phyloP scores from a whole-genome alignment of 2,113 vertebrate species.

The Cheilinus undulatus region DNA sequence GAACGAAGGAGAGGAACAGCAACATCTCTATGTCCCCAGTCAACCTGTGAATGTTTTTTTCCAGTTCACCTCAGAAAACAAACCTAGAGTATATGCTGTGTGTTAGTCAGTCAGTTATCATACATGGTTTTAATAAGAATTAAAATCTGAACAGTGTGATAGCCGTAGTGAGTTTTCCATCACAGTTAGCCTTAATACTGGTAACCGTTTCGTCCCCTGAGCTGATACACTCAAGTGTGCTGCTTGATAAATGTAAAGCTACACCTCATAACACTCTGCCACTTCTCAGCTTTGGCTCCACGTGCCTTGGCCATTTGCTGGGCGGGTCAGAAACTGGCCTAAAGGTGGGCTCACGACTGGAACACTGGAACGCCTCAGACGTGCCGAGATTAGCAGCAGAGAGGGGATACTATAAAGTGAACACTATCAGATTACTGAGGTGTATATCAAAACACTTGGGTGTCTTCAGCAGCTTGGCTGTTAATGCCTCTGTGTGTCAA shows the following conservation, averaged over 20 bases:
- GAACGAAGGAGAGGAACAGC: too few species aligned
- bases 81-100: too few species aligned
- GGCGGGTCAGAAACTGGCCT: background rate
- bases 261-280: background rate
- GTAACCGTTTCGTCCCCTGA: too few species aligned
- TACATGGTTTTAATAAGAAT: too few species aligned
- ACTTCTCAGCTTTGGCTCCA: slow-evolving; percentile 3
- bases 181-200: too few species aligned
- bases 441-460: slow-evolving; percentile 22
- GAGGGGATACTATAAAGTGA: slow-evolving; percentile 16
- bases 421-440: slow-evolving; percentile 60
- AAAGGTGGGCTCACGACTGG: slow-evolving; percentile 10
- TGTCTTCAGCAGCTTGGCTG: slow-evolving; percentile 5
- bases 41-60: too few species aligned
- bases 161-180: too few species aligned
- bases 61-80: too few species aligned
- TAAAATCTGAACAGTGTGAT: too few species aligned
- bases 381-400: slow-evolving; percentile 58
- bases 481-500: background rate
- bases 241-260: background rate
- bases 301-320: slow-evolving; percentile 11
- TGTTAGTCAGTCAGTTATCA: too few species aligned
- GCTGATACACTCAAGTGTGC: too few species aligned
- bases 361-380: background rate
- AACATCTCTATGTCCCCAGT: too few species aligned